These are phyloP conservation scores for Rhagophthalmus giganteus DNA, from an alignment of 2,888 invertebrate species.

Conservation along the genomic window DNA sequence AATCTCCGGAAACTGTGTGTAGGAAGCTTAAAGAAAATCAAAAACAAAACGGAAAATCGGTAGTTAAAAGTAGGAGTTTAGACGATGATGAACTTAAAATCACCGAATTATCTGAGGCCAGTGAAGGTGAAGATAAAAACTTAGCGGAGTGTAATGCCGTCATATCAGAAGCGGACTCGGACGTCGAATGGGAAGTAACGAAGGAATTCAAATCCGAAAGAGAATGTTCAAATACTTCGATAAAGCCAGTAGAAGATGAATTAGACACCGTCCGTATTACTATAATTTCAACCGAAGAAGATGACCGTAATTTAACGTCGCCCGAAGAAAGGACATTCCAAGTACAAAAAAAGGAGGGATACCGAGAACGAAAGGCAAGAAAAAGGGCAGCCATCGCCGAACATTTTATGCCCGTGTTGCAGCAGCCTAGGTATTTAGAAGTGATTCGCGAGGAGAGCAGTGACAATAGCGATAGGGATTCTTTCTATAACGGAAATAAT, in stretches of 20 bases:
- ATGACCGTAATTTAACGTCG: slow-evolving; percentile 59
- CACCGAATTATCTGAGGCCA: slow-evolving; percentile 49
- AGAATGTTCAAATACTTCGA: slow-evolving; percentile 54
- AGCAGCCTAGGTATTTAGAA: slow-evolving; percentile 70
- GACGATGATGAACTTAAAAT: slow-evolving; percentile 53
- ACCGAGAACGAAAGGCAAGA: slow-evolving; percentile 56
- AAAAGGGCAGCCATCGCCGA: slow-evolving; percentile 61
- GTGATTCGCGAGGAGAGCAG: slow-evolving; percentile 79
- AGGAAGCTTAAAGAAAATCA: slow-evolving; percentile 29
- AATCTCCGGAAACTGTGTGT: slow-evolving; percentile 45
- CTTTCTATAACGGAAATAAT: background rate
- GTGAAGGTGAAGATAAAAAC: slow-evolving; percentile 45
- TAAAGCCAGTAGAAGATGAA: slow-evolving; percentile 54
- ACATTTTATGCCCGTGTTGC: slow-evolving; percentile 61
- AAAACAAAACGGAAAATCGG: slow-evolving; percentile 11
- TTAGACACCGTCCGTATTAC: slow-evolving; percentile 33
- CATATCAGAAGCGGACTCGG: slow-evolving; percentile 67
- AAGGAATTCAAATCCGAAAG: slow-evolving; percentile 53
- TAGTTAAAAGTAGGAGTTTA: slow-evolving; percentile 50
- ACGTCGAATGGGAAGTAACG: slow-evolving; percentile 63
- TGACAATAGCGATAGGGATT: slow-evolving; percentile 61
- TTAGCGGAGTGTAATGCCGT: slow-evolving; percentile 58
- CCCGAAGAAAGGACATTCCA: slow-evolving; percentile 51
- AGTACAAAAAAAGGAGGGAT: slow-evolving; percentile 36
- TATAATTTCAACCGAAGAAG: slow-evolving; percentile 61